Percentiles rank a stretch among this genome's conserved stretches.
Conservation (phyloP, 2,888 invertebrate species). For the Atherix ibis region DNA sequence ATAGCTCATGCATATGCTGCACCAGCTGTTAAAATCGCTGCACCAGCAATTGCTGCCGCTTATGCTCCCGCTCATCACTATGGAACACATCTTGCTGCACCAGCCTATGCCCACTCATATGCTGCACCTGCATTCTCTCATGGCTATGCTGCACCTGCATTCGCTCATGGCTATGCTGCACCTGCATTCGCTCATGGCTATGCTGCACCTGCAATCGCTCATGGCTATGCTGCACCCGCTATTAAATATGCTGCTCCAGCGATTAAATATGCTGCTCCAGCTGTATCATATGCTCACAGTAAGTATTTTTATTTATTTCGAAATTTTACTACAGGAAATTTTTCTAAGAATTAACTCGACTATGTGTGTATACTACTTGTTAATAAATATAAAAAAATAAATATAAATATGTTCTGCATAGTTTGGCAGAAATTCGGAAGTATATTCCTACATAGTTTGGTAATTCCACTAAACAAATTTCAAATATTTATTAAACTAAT, state of each 20-base stretch:
- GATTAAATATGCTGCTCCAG: slow-evolving; percentile 1
- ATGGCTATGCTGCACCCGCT: slow-evolving; percentile 15
- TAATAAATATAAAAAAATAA: too few relatives aligned
- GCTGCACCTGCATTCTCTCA: slow-evolving; percentile 11
- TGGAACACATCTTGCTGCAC: slow-evolving; percentile 3
- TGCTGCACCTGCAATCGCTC: slow-evolving; percentile 10
- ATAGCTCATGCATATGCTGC: slow-evolving; percentile 12
- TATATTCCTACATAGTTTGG: too few relatives aligned
- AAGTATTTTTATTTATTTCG: too few relatives aligned
- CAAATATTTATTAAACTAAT: too few relatives aligned
- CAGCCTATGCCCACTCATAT: slow-evolving; percentile 8
- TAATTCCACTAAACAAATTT: too few relatives aligned
- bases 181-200: neutral
- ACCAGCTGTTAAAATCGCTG: slow-evolving; percentile 8
- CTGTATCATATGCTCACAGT: neutral
- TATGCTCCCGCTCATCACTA: neutral
- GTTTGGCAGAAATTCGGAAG: too few relatives aligned
- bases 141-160: slow-evolving; percentile 12
- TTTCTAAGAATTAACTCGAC: too few relatives aligned
- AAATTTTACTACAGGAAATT: too few relatives aligned
- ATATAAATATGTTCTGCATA: too few relatives aligned
- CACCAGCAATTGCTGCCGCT: slow-evolving; percentile 7
- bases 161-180: slow-evolving; percentile 2
- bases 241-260: neutral
- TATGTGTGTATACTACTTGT: too few relatives aligned